A percentile compares a stretch with the other conserved stretches of the same genome.
Evolutionary conservation across 2,888 invertebrate species (phyloP).

Genomic region (Myopa tessellatipennis): DNA sequence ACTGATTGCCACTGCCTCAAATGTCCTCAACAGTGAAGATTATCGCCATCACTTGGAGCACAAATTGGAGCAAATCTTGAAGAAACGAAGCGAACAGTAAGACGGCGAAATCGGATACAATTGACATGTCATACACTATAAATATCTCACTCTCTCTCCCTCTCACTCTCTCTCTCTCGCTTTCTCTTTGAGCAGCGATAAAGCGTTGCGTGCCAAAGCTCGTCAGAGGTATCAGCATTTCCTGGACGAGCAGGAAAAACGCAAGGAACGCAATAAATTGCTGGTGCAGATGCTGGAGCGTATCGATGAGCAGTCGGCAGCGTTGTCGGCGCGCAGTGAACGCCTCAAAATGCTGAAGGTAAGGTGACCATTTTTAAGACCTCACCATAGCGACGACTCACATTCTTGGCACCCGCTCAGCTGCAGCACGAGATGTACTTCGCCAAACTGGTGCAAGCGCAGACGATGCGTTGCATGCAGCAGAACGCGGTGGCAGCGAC

Average conservation of each 20-base stretch:
- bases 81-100: conserved; percentile 71
- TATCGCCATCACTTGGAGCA: conserved; percentile 71
- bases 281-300: conserved; percentile 72
- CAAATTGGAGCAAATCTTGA: conserved; percentile 70
- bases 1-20: neutral
- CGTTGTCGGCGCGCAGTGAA: conserved; percentile 73
- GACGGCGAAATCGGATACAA: conserved; percentile 46
- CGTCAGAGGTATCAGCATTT: conserved; percentile 65
- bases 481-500: conserved; percentile 46
- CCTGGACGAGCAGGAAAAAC: conserved; percentile 72
- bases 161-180: neutral
- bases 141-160: neutral
- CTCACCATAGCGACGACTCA: neutral
- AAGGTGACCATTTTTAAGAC: conserved; percentile 43
- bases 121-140: neutral
- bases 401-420: conserved; percentile 47
- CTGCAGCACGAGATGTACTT: conserved; percentile 67
- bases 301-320: conserved; percentile 72
- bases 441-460: conserved; percentile 65
- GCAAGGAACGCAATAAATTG: conserved; percentile 73
- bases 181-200: conserved; percentile 55
- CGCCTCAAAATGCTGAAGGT: conserved; percentile 72
- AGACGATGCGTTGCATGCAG: conserved; percentile 62
- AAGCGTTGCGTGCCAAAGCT: conserved; percentile 57
- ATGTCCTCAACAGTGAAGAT: conserved; percentile 67